These are phyloP conservation scores for Agapostemon virescens DNA, from an alignment of 2,888 invertebrate species.

Conservation along the genomic window DNA sequence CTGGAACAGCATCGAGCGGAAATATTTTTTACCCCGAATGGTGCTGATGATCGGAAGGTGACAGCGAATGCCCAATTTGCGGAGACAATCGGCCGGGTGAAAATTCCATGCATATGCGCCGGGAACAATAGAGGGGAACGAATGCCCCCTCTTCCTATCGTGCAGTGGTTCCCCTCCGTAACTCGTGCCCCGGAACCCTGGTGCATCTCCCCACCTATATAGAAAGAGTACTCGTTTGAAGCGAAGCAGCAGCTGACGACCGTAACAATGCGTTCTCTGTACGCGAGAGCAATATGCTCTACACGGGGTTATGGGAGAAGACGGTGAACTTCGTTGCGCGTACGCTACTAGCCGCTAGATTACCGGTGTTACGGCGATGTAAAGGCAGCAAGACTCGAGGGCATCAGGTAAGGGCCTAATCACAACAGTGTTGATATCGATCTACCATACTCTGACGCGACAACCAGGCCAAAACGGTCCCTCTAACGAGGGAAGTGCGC, in stretches of 20 bases:
- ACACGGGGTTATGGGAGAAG: constrained; percentile 52
- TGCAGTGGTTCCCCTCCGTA: constrained; percentile 36
- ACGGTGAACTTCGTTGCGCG: constrained; percentile 43
- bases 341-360: constrained; percentile 39
- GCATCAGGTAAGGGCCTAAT: constrained; percentile 47
- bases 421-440: constrained; percentile 36
- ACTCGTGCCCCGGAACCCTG: constrained; percentile 47
- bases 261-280: constrained; percentile 65
- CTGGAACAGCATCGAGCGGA: no score
- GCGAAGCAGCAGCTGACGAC: constrained; percentile 69
- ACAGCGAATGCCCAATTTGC: constrained; percentile 51
- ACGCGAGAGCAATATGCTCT: constrained; percentile 55
- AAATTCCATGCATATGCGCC: constrained; percentile 44
- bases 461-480: neutral
- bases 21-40: neutral
- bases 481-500: neutral
- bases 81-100: constrained; percentile 45
- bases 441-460: constrained; percentile 13
- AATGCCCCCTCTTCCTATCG: constrained; percentile 36
- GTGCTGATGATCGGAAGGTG: neutral
- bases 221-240: constrained; percentile 55
- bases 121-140: constrained; percentile 55
- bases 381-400: constrained; percentile 30
- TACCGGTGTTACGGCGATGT: constrained; percentile 46
- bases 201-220: constrained; percentile 46